phyloP scores from a whole-genome alignment of 2,888 invertebrate genomes.

The Lepidocyrtinus sp. region DNA sequence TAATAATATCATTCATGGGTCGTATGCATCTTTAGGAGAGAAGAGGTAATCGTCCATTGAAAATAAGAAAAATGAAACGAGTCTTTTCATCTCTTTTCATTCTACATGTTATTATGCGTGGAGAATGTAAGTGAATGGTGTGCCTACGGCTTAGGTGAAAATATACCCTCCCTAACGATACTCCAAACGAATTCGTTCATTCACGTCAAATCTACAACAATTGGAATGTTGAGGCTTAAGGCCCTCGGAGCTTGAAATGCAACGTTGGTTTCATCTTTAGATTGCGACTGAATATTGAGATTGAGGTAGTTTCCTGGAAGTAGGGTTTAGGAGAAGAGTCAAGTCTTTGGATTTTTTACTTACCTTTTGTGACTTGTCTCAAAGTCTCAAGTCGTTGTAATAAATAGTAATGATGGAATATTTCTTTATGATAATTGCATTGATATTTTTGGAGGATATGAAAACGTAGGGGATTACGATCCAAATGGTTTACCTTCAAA shows the following conservation, averaged over 20 bases:
- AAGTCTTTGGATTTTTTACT: background rate
- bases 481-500: background rate
- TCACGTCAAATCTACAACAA: too few species aligned
- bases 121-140: constrained; percentile 31
- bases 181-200: background rate
- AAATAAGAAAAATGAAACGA: background rate
- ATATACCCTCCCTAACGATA: constrained; percentile 43
- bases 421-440: background rate
- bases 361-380: background rate
- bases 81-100: background rate
- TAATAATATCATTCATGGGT: constrained; percentile 21
- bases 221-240: too few species aligned
- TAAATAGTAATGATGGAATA: background rate
- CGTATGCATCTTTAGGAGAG: too few species aligned
- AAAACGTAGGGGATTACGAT: background rate
- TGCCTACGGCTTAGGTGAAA: constrained; percentile 45
- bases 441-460: background rate
- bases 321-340: background rate
- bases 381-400: background rate
- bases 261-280: background rate
- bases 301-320: background rate
- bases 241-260: background rate
- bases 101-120: background rate
- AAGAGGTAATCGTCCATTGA: constrained; percentile 5
- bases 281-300: too few species aligned